phyloP scores from a whole-genome alignment of 2,888 invertebrate species.

The Stenurella melanura region DNA sequence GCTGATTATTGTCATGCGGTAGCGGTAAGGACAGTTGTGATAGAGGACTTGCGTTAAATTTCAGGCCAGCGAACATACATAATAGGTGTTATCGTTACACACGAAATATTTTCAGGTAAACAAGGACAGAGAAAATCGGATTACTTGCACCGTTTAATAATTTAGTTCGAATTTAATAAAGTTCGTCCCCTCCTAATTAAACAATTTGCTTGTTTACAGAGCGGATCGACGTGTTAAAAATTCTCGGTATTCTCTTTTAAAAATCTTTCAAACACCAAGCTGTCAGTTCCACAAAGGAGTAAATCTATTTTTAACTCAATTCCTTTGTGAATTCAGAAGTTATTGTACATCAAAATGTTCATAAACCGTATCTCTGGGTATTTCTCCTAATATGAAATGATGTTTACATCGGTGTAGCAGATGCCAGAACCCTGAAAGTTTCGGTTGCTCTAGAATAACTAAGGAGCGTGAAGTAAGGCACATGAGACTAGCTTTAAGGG shows the following conservation, averaged over 20 bases:
- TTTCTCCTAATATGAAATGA: background rate
- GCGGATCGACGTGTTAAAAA: background rate
- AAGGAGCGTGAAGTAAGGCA: background rate
- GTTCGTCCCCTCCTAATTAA: background rate
- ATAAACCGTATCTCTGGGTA: background rate
- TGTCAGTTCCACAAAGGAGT: slow-evolving; percentile 1
- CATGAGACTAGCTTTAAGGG: background rate
- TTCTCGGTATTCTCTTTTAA: slow-evolving; percentile 8
- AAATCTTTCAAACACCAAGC: background rate
- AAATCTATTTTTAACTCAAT: background rate
- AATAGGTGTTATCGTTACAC: too few relatives aligned
- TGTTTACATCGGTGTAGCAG: background rate
- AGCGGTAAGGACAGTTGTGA: too few relatives aligned
- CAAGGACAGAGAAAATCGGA: too few relatives aligned
- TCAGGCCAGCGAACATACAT: too few relatives aligned
- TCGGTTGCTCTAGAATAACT: background rate
- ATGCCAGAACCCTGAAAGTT: background rate
- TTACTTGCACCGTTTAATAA: too few relatives aligned
- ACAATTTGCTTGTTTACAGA: background rate
- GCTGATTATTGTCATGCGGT: too few relatives aligned
- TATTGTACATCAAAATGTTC: slow-evolving; percentile 3
- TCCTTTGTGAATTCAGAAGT: background rate
- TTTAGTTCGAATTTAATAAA: background rate
- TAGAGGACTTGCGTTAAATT: too few relatives aligned
- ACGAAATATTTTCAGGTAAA: too few relatives aligned